Evolutionary conservation across 2,113 vertebrate species (phyloP).

Genomic region (Gadus macrocephalus): DNA sequence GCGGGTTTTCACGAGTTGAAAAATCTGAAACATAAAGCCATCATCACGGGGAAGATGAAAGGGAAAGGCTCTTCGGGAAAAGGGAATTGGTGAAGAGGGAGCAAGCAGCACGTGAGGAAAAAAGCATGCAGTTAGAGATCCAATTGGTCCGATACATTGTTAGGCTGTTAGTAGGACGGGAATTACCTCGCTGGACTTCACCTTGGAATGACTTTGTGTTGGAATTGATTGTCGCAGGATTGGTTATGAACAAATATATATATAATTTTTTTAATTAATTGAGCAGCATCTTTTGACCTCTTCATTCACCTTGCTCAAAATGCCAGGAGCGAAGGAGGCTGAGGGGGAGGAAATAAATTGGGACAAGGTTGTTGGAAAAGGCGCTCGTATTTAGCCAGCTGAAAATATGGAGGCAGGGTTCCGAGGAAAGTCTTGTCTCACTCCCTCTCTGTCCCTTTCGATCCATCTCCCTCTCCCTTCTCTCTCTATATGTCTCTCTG

Average conservation of each 20-base stretch:
- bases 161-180: neutral
- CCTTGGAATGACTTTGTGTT: slow-evolving; percentile 71
- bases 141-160: no score
- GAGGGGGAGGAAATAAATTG: slow-evolving; percentile 54
- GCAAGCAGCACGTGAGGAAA: no score
- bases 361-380: slow-evolving; percentile 63
- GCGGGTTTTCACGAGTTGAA: no score
- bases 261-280: slow-evolving; percentile 62
- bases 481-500: no score
- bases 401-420: slow-evolving; percentile 15
- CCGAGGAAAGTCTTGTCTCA: slow-evolving; percentile 1
- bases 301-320: slow-evolving; percentile 41
- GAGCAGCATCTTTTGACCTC: slow-evolving; percentile 53
- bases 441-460: slow-evolving; percentile 3
- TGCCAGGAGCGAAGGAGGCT: slow-evolving; percentile 52
- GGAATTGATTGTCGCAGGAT: no score
- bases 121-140: no score
- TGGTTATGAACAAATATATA: neutral
- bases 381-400: slow-evolving; percentile 40
- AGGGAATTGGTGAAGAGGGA: neutral
- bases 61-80: neutral
- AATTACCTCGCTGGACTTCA: slow-evolving; percentile 35
- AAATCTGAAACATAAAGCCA: no score
- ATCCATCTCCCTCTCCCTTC: no score
- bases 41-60: no score